Conservation (phyloP, 1,140 invertebrate species). For the Babylonia areolata region DNA sequence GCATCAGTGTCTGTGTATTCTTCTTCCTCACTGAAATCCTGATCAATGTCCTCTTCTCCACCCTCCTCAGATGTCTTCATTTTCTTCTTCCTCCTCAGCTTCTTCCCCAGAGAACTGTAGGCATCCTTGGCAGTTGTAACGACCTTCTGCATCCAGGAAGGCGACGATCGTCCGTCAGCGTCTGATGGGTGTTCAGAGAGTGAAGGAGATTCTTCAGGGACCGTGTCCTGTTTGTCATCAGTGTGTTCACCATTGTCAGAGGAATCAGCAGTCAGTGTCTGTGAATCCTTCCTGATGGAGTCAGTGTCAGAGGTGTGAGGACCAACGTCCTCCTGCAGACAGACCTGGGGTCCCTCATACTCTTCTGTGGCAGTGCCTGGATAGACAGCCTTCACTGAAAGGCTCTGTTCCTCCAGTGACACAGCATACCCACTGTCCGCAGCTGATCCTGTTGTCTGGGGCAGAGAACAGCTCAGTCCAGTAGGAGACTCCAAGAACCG, state of each 20-base stretch:
- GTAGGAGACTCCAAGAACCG: not conserved
- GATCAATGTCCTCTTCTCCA: not conserved
- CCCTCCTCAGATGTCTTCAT: not conserved
- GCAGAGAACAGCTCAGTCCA: not conserved
- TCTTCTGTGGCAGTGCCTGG: too few species aligned
- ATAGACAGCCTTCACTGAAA: not conserved
- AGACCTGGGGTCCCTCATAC: too few species aligned
- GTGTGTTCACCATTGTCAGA: too few species aligned
- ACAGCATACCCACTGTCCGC: not conserved
- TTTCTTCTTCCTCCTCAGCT: slow-evolving; percentile 19
- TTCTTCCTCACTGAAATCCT: slow-evolving; percentile 2
- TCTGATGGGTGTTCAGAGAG: not conserved
- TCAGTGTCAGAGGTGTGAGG: not conserved
- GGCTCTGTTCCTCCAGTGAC: not conserved
- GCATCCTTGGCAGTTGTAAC: not conserved
- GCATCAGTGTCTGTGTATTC: not conserved
- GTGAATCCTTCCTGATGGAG: not conserved
- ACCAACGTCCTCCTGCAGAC: not conserved
- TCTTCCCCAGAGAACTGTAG: slow-evolving; percentile 6
- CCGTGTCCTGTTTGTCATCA: too few species aligned
- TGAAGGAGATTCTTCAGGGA: not conserved
- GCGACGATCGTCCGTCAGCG: not conserved
- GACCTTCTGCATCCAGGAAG: slow-evolving; percentile 25
- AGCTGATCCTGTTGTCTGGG: not conserved
- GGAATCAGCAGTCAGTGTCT: too few species aligned